Percentiles rank a stretch among this genome's conserved stretches.
Conservation (phyloP, 2,888 invertebrate genomes). For the Malthinus flaveolus region DNA sequence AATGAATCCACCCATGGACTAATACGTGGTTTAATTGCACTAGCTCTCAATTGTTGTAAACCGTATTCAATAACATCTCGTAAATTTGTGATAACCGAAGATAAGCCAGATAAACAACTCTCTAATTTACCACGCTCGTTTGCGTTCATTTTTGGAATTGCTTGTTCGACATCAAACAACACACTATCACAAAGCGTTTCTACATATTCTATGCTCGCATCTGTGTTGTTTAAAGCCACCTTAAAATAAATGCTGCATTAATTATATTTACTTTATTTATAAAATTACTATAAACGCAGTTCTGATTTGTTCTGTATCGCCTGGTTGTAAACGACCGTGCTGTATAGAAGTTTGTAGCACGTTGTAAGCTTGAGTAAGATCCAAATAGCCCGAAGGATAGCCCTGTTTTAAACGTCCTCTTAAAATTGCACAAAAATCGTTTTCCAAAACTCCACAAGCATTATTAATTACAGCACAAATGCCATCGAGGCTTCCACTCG, state of each 20-base stretch:
- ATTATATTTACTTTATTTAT: neutral
- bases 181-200: conserved; percentile 81
- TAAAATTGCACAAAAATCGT: conserved; percentile 76
- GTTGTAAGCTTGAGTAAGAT: conserved; percentile 80
- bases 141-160: conserved; percentile 63
- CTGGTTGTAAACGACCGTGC: conserved; percentile 77
- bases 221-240: conserved; percentile 88
- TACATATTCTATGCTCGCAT: conserved; percentile 88
- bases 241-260: conserved; percentile 49
- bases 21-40: conserved; percentile 81
- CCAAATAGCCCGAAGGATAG: conserved; percentile 77
- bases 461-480: conserved; percentile 96
- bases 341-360: conserved; percentile 79
- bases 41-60: conserved; percentile 75
- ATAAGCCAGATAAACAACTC: conserved; percentile 68
- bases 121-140: conserved; percentile 74
- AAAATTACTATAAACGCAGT: conserved; percentile 72
- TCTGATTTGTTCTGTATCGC: conserved; percentile 77
- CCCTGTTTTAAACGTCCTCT: conserved; percentile 75
- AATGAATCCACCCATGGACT: conserved; percentile 86
- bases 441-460: conserved; percentile 84
- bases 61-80: conserved; percentile 77
- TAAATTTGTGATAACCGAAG: conserved; percentile 61
- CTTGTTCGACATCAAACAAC: conserved; percentile 68
- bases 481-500: conserved; percentile 91